phyloP scores from a whole-genome alignment of 64 coral and sea anemone species.

The Pocillopora damicornis region DNA sequence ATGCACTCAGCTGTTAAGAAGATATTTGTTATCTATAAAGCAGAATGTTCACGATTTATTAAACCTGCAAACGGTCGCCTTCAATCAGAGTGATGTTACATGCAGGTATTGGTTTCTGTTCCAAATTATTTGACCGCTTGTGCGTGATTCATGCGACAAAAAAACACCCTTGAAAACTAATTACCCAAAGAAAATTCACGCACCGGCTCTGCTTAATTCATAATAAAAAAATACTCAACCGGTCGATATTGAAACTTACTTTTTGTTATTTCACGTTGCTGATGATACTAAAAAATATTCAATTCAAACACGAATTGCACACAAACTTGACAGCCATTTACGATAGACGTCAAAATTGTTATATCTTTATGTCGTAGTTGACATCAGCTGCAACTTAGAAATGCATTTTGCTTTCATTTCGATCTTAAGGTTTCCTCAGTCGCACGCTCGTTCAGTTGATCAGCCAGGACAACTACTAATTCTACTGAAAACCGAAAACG shows the following conservation, averaged over 20 bases:
- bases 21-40: constrained; percentile 1
- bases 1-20: constrained; percentile 4
- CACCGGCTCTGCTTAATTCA: neutral
- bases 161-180: constrained; percentile 18
- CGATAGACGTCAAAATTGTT: neutral
- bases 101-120: too few species aligned
- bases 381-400: neutral
- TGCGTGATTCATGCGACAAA: neutral
- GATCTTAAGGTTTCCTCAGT: too few species aligned
- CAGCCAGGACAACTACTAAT: neutral
- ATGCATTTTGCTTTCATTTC: neutral
- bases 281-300: neutral
- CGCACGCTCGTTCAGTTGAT: neutral
- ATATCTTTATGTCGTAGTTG: constrained; percentile 1
- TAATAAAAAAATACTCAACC: neutral
- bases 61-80: neutral
- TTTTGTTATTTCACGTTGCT: neutral
- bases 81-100: too few species aligned
- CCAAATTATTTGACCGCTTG: too few species aligned
- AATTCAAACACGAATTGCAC: neutral
- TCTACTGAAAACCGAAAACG: neutral
- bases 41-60: neutral
- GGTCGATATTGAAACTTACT: constrained; percentile 8
- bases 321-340: constrained; percentile 3
- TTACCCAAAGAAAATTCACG: neutral